A percentile compares a stretch with the other conserved stretches of the same genome.
These are phyloP conservation scores for Dipodomys ordii DNA, from an alignment of 2,113 vertebrate genomes.

Conservation along the genomic window DNA sequence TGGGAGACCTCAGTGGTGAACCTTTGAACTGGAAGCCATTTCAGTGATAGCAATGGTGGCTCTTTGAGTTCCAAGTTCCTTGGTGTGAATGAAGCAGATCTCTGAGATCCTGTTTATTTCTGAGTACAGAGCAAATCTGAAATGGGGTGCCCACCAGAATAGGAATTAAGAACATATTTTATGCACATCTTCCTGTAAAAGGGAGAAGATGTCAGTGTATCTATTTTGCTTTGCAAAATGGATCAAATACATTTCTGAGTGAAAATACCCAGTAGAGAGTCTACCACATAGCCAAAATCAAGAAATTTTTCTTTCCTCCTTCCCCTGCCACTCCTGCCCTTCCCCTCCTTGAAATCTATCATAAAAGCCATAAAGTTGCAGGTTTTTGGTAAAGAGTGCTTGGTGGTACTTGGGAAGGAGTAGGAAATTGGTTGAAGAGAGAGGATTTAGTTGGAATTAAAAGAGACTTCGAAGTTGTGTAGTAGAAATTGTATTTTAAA, in stretches of 20 bases:
- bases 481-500: slow-evolving; percentile 24
- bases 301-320: neutral
- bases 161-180: neutral
- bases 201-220: neutral
- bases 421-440: slow-evolving; percentile 48
- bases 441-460: slow-evolving; percentile 14
- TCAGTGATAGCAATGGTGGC: neutral
- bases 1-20: neutral
- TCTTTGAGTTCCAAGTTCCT: neutral
- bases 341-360: slow-evolving; percentile 38
- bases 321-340: rapidly evolving
- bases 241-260: neutral
- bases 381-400: slow-evolving; percentile 68
- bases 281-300: slow-evolving; percentile 16
- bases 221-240: neutral
- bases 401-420: neutral
- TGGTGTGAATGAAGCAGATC: neutral
- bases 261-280: neutral
- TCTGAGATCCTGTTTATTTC: neutral
- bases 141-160: neutral
- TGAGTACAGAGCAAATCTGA: neutral
- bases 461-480: slow-evolving; percentile 31
- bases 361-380: slow-evolving; percentile 54
- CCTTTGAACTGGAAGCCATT: neutral
- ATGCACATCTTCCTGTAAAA: neutral